Conservation (phyloP, 2,797 vertebrate genomes). For the Gallirallus australis region DNA sequence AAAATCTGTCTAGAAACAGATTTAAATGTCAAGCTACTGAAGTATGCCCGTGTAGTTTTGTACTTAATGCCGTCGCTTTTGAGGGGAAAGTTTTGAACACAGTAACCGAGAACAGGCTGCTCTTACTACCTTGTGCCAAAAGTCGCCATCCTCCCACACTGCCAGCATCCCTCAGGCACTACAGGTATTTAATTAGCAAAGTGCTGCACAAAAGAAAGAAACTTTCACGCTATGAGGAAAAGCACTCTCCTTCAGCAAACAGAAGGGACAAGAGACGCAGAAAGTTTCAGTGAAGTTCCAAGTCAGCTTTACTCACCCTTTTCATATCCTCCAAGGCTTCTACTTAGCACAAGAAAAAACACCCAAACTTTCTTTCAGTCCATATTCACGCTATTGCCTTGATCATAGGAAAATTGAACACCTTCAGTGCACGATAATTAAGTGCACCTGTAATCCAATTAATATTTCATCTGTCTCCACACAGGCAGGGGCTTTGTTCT, state of each 20-base stretch:
- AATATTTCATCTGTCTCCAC: slow-evolving; percentile 5
- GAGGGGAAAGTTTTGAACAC: neutral
- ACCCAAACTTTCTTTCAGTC: neutral
- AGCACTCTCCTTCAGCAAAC: neutral
- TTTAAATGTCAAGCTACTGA: slow-evolving; percentile 2
- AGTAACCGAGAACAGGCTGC: neutral
- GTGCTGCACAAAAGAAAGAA: neutral
- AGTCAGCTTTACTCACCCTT: neutral
- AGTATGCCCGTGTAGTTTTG: neutral
- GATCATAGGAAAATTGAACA: slow-evolving; percentile 5
- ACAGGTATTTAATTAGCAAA: neutral
- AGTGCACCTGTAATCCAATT: slow-evolving; percentile 30
- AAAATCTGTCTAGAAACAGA: neutral
- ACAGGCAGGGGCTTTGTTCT: slow-evolving; percentile 29
- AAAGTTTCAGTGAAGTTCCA: neutral
- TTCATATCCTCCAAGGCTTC: neutral
- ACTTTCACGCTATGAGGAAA: neutral
- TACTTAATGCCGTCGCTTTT: neutral
- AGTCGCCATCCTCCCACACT: neutral
- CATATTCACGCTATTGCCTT: neutral
- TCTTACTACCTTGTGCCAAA: neutral
- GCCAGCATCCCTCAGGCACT: neutral
- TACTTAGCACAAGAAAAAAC: neutral
- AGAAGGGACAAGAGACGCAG: neutral
- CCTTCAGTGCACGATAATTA: slow-evolving; percentile 7